phyloP scores from a whole-genome alignment of 1,140 invertebrate species.

The Aphaenogaster ashmeadi region DNA sequence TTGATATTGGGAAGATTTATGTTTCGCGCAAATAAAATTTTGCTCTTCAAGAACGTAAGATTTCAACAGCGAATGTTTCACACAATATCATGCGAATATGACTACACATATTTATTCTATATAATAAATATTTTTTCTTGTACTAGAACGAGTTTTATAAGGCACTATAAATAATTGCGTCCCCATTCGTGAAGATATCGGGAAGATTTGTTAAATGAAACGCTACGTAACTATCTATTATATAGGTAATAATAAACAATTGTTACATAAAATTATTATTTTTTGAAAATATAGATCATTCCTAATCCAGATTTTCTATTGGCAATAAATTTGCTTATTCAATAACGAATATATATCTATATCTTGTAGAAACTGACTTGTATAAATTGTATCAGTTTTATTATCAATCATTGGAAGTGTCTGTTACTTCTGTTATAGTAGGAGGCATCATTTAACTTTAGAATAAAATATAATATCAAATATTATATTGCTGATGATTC shows the following conservation, averaged over 20 bases:
- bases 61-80: conserved; percentile 39
- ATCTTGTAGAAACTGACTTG: conserved; percentile 3
- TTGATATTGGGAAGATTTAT: conserved; percentile 18
- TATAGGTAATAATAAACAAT: conserved; percentile 19
- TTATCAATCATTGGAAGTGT: conserved; percentile 18
- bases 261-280: conserved; percentile 5
- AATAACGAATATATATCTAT: conserved; percentile 11
- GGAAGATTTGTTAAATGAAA: conserved; percentile 7
- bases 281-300: conserved; percentile 20
- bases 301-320: conserved; percentile 25
- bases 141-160: conserved; percentile 69
- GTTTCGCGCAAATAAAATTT: conserved; percentile 37
- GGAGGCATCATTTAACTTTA: conserved; percentile 8
- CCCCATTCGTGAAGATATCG: neutral
- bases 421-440: neutral
- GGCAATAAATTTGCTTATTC: conserved; percentile 36
- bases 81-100: neutral
- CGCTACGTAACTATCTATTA: neutral
- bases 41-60: conserved; percentile 33
- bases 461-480: conserved; percentile 35
- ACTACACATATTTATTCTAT: conserved; percentile 32
- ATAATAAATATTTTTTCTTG: conserved; percentile 73
- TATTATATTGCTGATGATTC: conserved; percentile 12
- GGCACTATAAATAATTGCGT: conserved; percentile 66
- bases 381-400: conserved; percentile 31